A percentile compares a stretch with the other conserved stretches of the same genome.
Conservation (phyloP, 2,113 vertebrate genomes). For the Reinhardtius hippoglossoides region DNA sequence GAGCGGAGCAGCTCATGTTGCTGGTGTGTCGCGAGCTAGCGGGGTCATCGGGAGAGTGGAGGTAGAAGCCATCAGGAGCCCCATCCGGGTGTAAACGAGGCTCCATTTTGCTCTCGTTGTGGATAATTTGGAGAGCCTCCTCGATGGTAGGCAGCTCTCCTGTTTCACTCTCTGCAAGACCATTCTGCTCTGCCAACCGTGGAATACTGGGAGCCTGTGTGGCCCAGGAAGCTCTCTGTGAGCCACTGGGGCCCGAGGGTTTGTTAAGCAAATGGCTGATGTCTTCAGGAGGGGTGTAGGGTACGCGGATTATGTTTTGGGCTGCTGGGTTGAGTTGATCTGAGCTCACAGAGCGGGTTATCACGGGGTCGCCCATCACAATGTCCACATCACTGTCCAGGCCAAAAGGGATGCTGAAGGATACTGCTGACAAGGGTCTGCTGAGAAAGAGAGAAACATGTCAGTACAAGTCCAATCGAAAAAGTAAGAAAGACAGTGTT, state of each 20-base stretch:
- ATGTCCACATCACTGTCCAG: constrained; percentile 94
- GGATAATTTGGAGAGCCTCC: constrained; percentile 93
- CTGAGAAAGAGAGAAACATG: constrained; percentile 58
- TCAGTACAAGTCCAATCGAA: constrained; percentile 18
- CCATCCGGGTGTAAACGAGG: constrained; percentile 91
- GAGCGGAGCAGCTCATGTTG: constrained; percentile 78
- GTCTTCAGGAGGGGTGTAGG: constrained; percentile 81
- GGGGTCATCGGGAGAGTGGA: constrained; percentile 88
- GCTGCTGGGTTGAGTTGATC: constrained; percentile 86
- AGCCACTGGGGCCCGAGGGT: constrained; percentile 67
- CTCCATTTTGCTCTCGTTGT: constrained; percentile 88
- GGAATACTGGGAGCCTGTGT: constrained; percentile 69
- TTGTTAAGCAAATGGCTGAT: constrained; percentile 71
- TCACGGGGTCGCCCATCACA: constrained; percentile 92
- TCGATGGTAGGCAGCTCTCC: constrained; percentile 92
- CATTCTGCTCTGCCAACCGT: constrained; percentile 78
- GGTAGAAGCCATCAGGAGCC: constrained; percentile 91
- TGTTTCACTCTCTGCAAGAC: constrained; percentile 62
- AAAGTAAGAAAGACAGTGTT: neutral
- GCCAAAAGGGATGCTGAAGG: constrained; percentile 95
- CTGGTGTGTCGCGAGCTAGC: constrained; percentile 61
- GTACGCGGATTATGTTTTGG: constrained; percentile 59
- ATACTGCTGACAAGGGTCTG: constrained; percentile 90
- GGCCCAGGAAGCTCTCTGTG: constrained; percentile 81
- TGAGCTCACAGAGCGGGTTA: constrained; percentile 89